Base-by-base conservation (phyloP, 2,113 vertebrate species). In the Acinonyx jubatus region DNA sequence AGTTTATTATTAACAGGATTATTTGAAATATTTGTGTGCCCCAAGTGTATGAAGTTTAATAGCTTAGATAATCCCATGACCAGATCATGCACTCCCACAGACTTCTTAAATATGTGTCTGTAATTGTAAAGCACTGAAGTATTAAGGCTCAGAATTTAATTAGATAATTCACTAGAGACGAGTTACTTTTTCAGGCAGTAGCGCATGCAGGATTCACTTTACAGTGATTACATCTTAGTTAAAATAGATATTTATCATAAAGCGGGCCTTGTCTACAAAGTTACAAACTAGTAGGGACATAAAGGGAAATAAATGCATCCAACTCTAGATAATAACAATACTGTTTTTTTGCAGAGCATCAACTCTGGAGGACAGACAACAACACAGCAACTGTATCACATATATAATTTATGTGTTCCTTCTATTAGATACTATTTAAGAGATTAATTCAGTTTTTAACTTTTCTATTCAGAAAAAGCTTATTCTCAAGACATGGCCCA, bases 391-490 rank as follows among this genome's bases (percentile, higher is more conserved):
- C 63, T 94, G 2, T 2, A 65, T 29, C 31, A 94, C 31, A 80
- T 5, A 25, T 11, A 45, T 92, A 98, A 93, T 48, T 79, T 21
- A 52, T 97, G 96, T 33, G 0, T 4, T 96, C 50, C 3, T 92
- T 97, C 66, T 50, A 29, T 80, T 79, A 96, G 83, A 79, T 1
- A 19, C 5, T 21, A 91, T 96, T 97, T 96, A 80, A 98, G 97
- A 29, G 61, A 95, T 95, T 97, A 57, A 92, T 94, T 98, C 71
- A 95, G 86, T 95, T 98, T 96, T 91, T 89, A 97, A 48, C 95
- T 98, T 98, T 98, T 98, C 55, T 93, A 94, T 97, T 98, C 82
- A 96, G 90, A 97, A 86, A 97, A 71, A 89, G 61, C 33, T 98
- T 98, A 97, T 98, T 98, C 85, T 98, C 89, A 94, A 98, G 93